These are phyloP conservation scores for Drosophila mojavensis DNA, from an alignment of 1,140 invertebrate genomes.

Conservation along the genomic window DNA sequence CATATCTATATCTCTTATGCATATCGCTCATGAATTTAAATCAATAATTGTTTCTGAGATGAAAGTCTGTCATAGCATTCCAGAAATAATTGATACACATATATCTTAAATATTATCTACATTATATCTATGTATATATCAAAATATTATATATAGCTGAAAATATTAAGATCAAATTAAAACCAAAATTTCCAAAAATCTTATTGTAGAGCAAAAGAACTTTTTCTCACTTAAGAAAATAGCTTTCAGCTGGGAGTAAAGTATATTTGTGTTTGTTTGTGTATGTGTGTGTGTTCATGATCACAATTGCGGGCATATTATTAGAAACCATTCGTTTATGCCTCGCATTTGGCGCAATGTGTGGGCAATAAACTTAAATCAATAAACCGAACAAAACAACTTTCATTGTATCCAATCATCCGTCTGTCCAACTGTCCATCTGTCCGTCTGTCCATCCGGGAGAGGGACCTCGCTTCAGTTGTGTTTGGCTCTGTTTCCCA, in stretches of 20 bases:
- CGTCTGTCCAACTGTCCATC: conserved; percentile 23
- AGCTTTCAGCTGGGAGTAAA: not conserved
- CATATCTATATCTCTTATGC: too few species aligned
- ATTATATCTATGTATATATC: too few species aligned
- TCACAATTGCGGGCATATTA: conserved; percentile 30
- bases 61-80: too few species aligned
- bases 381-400: conserved; percentile 71
- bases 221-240: too few species aligned
- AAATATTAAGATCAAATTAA: too few species aligned
- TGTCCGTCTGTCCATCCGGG: conserved; percentile 29
- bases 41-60: too few species aligned
- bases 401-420: conserved; percentile 49
- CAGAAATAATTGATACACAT: too few species aligned
- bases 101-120: too few species aligned
- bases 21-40: too few species aligned
- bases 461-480: conserved; percentile 30
- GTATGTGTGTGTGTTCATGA: conserved; percentile 13
- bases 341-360: conserved; percentile 37
- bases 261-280: not conserved
- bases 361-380: conserved; percentile 70
- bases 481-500: conserved; percentile 68
- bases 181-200: too few species aligned
- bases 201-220: too few species aligned
- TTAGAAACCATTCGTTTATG: conserved; percentile 25
- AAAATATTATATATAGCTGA: too few species aligned